Evolutionary conservation across 1,140 invertebrate genomes (phyloP).

Genomic region (Leucophenga varia): DNA sequence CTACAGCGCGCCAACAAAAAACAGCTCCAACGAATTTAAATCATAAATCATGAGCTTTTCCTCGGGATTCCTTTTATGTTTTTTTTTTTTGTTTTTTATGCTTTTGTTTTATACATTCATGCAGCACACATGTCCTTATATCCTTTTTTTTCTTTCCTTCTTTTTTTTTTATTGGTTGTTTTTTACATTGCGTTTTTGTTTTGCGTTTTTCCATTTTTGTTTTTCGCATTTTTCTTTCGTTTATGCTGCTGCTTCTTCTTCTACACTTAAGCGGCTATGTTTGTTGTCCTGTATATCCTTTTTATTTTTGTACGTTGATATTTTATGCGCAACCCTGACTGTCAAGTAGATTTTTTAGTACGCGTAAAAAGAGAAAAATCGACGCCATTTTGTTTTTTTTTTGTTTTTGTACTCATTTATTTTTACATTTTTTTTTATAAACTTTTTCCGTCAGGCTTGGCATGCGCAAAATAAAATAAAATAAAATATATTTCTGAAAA

Average conservation of each 20-base stretch:
- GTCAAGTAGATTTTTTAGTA: constrained; percentile 44
- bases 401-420: too few relatives aligned
- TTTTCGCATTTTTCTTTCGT: constrained; percentile 51
- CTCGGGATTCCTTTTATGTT: constrained; percentile 38
- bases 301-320: too few relatives aligned
- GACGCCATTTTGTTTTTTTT: constrained; percentile 53
- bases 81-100: constrained; percentile 10
- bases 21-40: constrained; percentile 41
- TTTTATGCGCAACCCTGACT: constrained; percentile 10
- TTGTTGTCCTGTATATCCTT: too few relatives aligned
- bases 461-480: constrained; percentile 37
- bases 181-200: constrained; percentile 33
- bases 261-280: constrained; percentile 12
- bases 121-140: too few relatives aligned
- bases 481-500: too few relatives aligned
- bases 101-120: too few relatives aligned
- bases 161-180: constrained; percentile 20
- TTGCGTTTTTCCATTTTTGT: too few relatives aligned
- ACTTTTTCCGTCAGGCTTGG: too few relatives aligned
- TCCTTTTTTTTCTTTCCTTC: constrained; percentile 22
- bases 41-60: constrained; percentile 54
- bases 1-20: constrained; percentile 23
- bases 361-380: constrained; percentile 48
- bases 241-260: too few relatives aligned
- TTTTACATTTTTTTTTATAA: too few relatives aligned